phyloP scores from a whole-genome alignment of 1,140 invertebrate genomes.

The Sminthurinus signatus region DNA sequence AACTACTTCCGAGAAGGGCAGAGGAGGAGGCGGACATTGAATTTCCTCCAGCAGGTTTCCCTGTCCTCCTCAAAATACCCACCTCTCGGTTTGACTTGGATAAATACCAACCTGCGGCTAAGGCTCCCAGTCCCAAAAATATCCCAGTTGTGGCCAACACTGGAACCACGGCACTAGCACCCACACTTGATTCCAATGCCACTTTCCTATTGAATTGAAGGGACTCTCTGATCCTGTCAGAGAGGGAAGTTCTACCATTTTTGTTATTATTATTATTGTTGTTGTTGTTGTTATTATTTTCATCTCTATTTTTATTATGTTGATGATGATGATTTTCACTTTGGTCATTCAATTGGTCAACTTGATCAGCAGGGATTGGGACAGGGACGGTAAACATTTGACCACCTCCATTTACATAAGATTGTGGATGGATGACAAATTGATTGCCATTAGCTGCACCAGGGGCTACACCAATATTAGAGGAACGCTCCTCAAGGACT shows the following conservation, averaged over 20 bases:
- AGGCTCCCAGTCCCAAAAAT: conserved; percentile 66
- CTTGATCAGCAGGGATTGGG: conserved; percentile 26
- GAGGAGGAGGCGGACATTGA: too few relatives aligned
- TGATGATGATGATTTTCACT: conserved; percentile 5
- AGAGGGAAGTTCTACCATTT: not conserved
- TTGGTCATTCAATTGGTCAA: not conserved
- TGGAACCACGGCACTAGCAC: conserved; percentile 49
- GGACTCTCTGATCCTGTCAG: conserved; percentile 32
- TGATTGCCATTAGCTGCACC: conserved; percentile 4
- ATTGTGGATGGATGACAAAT: conserved; percentile 37
- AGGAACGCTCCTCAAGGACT: not conserved
- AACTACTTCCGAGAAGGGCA: conserved; percentile 2
- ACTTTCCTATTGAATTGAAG: conserved; percentile 44
- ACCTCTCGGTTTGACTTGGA: conserved; percentile 47
- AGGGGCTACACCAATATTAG: not conserved
- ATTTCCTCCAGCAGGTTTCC: conserved; percentile 44
- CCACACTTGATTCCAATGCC: conserved; percentile 58
- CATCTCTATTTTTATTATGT: conserved; percentile 10
- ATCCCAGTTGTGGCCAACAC: conserved; percentile 65
- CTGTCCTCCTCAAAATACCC: conserved; percentile 44
- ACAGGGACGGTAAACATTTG: conserved; percentile 36
- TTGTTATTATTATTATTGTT: conserved; percentile 2
- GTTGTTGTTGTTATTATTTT: not conserved
- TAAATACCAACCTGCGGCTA: conserved; percentile 63
- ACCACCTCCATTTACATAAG: conserved; percentile 33